Base-by-base conservation (phyloP, 2,888 invertebrate species). In the Hedychridium roseum region DNA sequence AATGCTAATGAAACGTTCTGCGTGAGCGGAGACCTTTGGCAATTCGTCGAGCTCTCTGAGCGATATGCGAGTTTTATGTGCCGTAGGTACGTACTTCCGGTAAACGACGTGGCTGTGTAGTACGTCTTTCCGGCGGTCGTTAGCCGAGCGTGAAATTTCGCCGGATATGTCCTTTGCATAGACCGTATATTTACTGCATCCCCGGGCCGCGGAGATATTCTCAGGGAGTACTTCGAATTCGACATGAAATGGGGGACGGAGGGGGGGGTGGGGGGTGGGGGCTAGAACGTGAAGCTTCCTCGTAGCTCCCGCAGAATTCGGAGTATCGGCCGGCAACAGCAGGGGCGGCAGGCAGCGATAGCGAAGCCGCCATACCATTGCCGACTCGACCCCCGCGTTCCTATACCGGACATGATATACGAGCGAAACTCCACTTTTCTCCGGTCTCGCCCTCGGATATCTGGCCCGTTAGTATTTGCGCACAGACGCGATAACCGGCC, bases 71-170 rank as follows among this genome's bases (percentile, higher is more conserved):
- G 9, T 7, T 15, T 23, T 50, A 45, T 50, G 31, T 42, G 12
- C 40, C 45, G 32, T 21, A 32, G 41, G 31, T 45, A 32, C 26
- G 58, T 50, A 54, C 42, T 39, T 42, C 30, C 20, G 28, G 30
- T 31, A 23, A 11, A 12, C 17, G 37, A 21, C 2, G 32, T 35
- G 15, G 27, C 27, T 23, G 18, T 45, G 49, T 55, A 47, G 48
- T 62, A 56, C 55, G 54, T 6, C 43, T 18, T 47, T 36, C 30
- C 31, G 32, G 32, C n/a, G 53, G 44, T 61, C 58, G 62, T 62
- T 62, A 59, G 59, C 36, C 39, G 47, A 30, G 23, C 46, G 34
- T 28, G 32, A 41, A 54, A 62, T 62, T 62, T 50, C 40, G 28
- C 41, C 43, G 46, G 49, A 42, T 43, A 32, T 46, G 34, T 41